Evolutionary conservation across 2,113 vertebrate species (phyloP).

Genomic region (Monopterus albus): DNA sequence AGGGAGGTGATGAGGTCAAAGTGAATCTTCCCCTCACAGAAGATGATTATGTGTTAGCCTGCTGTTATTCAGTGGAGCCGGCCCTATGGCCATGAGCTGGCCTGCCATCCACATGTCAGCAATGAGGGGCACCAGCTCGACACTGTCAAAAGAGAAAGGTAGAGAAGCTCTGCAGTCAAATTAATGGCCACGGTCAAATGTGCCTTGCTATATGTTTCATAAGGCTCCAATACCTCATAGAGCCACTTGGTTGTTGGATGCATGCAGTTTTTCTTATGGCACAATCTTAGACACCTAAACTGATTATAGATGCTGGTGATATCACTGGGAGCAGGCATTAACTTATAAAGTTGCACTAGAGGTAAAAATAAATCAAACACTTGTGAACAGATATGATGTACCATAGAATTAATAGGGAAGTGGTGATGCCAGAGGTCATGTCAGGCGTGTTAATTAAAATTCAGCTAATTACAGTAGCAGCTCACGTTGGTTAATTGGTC

Average conservation of each 20-base stretch:
- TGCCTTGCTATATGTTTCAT: conserved; percentile 43
- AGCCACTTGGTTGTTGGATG: conserved; percentile 54
- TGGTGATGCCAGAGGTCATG: conserved; percentile 37
- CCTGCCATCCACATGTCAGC: conserved; percentile 57
- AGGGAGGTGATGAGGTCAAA: conserved; percentile 80
- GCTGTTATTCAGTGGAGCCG: conserved; percentile 78
- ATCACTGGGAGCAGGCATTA: conserved; percentile 42
- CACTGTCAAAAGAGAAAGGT: conserved; percentile 33
- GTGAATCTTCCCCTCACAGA: conserved; percentile 79
- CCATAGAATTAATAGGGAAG: conserved; percentile 2
- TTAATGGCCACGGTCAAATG: conserved; percentile 63
- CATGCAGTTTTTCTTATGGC: conserved; percentile 62
- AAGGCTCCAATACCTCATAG: conserved; percentile 39
- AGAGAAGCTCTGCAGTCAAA: conserved; percentile 44
- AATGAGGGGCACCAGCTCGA: conserved; percentile 54
- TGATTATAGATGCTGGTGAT: conserved; percentile 50
- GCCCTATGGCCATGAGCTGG: conserved; percentile 75
- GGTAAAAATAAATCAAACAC: conserved; percentile 17
- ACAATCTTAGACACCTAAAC: conserved; percentile 45
- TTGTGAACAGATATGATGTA: conserved; percentile 14
- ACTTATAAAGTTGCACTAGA: conserved; percentile 27
- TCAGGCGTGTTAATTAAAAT: conserved; percentile 52
- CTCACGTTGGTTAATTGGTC: conserved; percentile 37
- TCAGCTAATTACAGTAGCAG: conserved; percentile 40
- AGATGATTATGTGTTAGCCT: conserved; percentile 85